A percentile compares a stretch with the other conserved stretches of the same genome.
Conservation (phyloP, 2,113 vertebrate species). For the Rissa tridactyla region DNA sequence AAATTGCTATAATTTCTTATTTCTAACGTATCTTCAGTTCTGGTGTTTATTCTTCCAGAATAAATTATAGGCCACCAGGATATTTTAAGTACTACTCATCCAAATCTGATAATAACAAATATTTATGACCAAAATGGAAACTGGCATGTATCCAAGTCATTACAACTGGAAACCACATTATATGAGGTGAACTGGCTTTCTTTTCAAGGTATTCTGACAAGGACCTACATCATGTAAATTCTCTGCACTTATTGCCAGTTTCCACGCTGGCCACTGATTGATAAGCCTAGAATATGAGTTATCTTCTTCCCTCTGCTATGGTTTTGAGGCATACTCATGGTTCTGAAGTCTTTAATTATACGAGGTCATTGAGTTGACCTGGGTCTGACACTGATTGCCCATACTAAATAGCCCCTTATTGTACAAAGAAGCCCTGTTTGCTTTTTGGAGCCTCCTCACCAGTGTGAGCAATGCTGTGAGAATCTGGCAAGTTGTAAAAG, state of each 20-base stretch:
- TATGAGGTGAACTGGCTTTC: not conserved
- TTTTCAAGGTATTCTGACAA: not conserved
- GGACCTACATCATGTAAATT: not conserved
- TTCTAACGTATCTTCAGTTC: not conserved
- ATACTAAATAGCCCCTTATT: not conserved
- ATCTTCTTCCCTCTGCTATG: not conserved
- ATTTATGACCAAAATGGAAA: not conserved
- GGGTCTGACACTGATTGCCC: not conserved
- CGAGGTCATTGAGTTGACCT: not conserved
- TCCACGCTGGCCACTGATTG: not conserved
- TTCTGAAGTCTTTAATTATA: slow-evolving; percentile 17
- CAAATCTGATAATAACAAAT: not conserved
- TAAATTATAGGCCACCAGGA: not conserved
- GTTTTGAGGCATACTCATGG: not conserved
- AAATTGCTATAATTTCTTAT: not conserved
- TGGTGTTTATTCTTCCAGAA: not conserved
- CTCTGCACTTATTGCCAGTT: not conserved
- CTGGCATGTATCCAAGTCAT: not conserved
- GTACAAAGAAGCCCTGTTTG: slow-evolving; percentile 18
- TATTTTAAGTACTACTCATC: not conserved
- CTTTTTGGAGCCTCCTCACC: not conserved
- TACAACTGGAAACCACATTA: not conserved
- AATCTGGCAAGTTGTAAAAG: not conserved
- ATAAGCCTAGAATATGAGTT: not conserved
- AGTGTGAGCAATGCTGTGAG: slow-evolving; percentile 25